A percentile compares a stretch with the other conserved stretches of the same genome.
These are phyloP conservation scores for Sebastes minor DNA, from an alignment of 2,797 vertebrate genomes.

Conservation along the genomic window DNA sequence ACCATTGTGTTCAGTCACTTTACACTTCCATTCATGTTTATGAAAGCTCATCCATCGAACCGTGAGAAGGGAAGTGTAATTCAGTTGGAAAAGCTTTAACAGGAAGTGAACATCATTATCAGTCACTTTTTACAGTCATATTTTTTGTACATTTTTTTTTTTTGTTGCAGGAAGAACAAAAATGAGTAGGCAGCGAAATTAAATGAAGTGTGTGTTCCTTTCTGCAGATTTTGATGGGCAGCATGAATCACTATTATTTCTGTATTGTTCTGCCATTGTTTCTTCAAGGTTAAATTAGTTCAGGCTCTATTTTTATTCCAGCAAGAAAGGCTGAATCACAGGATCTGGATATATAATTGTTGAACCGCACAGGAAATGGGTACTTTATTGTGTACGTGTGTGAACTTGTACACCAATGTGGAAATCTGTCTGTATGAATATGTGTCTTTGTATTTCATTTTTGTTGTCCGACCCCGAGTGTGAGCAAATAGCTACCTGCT, in stretches of 20 bases:
- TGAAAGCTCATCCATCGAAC: not conserved
- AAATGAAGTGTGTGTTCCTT: not conserved
- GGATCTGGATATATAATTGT: not conserved
- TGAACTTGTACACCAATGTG: not conserved
- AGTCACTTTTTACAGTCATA: too few relatives aligned
- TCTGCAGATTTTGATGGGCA: constrained; percentile 31
- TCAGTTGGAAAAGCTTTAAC: constrained; percentile 1
- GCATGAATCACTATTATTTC: constrained; percentile 35
- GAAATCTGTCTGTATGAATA: not conserved
- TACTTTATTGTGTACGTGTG: not conserved
- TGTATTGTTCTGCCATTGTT: constrained; percentile 16
- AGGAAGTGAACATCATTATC: not conserved
- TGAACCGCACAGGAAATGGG: not conserved
- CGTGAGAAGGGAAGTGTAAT: not conserved
- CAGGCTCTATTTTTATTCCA: constrained; percentile 28
- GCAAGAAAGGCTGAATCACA: constrained; percentile 26
- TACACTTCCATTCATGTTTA: constrained; percentile 1
- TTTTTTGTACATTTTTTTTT: not conserved
- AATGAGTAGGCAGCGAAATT: not conserved
- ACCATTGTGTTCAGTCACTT: not conserved
- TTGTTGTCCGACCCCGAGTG: not conserved
- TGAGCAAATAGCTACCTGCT: not conserved
- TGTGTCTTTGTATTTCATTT: not conserved
- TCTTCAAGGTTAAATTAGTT: constrained; percentile 31
- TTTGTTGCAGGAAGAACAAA: not conserved